These are phyloP conservation scores for Apogon talboti DNA, from an alignment of 2,797 vertebrate species.

Conservation along the genomic window DNA sequence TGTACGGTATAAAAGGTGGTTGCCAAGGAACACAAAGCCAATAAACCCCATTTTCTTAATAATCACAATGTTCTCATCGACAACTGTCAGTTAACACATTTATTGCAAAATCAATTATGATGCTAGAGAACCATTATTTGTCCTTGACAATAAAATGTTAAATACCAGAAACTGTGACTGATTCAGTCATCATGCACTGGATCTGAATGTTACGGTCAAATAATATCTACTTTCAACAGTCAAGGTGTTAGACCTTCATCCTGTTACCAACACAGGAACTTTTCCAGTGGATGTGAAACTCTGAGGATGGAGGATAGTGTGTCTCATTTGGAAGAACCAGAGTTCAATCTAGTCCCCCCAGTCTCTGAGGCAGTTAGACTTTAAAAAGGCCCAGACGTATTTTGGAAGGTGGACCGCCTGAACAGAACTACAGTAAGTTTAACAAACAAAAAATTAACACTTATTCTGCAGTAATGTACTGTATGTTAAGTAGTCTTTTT, in stretches of 20 bases:
- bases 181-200: too few species aligned
- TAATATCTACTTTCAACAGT: too few species aligned
- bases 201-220: too few species aligned
- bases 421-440: too few species aligned
- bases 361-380: not conserved
- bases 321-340: not conserved
- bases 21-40: slow-evolving; percentile 27
- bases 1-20: not conserved
- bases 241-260: too few species aligned
- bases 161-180: not conserved
- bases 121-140: not conserved
- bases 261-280: not conserved
- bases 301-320: not conserved
- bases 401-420: not conserved
- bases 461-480: too few species aligned
- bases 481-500: too few species aligned
- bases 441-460: too few species aligned
- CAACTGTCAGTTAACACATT: not conserved
- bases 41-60: too few species aligned
- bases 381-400: not conserved
- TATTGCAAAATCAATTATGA: not conserved
- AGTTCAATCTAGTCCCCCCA: not conserved
- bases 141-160: not conserved
- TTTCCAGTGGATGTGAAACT: not conserved
- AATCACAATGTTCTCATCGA: not conserved